phyloP scores from a whole-genome alignment of 2,113 vertebrate genomes.

The Pseudorasbora parva region DNA sequence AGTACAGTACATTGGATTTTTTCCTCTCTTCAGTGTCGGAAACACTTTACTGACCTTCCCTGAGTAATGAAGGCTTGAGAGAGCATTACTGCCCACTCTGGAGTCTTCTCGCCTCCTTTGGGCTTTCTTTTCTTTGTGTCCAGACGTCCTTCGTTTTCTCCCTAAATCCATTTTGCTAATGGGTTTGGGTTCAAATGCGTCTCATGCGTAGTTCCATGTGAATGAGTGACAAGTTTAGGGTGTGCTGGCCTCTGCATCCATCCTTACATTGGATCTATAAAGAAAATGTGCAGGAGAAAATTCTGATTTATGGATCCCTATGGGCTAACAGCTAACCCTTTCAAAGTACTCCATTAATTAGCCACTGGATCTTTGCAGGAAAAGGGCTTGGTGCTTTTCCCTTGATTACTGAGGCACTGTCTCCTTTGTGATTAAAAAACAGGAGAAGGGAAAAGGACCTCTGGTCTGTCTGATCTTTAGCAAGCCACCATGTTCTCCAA shows the following conservation, averaged over 20 bases:
- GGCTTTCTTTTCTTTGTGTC: slow-evolving; percentile 33
- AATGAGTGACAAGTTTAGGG: slow-evolving; percentile 51
- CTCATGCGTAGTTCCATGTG: neutral
- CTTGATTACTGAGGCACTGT: slow-evolving; percentile 66
- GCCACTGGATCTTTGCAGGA: slow-evolving; percentile 63
- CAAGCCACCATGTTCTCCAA: slow-evolving; percentile 19
- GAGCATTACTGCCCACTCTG: slow-evolving; percentile 62
- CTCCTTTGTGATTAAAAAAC: slow-evolving; percentile 31
- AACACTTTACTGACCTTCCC: slow-evolving; percentile 54
- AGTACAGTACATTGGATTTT: slow-evolving; percentile 57
- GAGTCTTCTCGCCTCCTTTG: slow-evolving; percentile 39
- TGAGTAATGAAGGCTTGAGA: slow-evolving; percentile 63
- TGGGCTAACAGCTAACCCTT: slow-evolving; percentile 68
- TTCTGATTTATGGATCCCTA: slow-evolving; percentile 69
- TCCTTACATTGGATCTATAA: slow-evolving; percentile 30
- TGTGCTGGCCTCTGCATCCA: slow-evolving; percentile 30
- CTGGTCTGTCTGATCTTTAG: neutral
- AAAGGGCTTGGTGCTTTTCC: slow-evolving; percentile 60
- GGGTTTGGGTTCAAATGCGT: slow-evolving; percentile 41
- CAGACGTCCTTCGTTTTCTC: slow-evolving; percentile 45
- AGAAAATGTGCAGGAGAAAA: slow-evolving; percentile 6
- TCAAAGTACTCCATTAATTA: slow-evolving; percentile 72
- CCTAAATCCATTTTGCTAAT: slow-evolving; percentile 72
- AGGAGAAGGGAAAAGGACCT: slow-evolving; percentile 22
- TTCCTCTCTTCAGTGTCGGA: slow-evolving; percentile 15